Evolutionary conservation across 2,113 vertebrate species (phyloP).

Genomic region (Ibidorhyncha struthersii): DNA sequence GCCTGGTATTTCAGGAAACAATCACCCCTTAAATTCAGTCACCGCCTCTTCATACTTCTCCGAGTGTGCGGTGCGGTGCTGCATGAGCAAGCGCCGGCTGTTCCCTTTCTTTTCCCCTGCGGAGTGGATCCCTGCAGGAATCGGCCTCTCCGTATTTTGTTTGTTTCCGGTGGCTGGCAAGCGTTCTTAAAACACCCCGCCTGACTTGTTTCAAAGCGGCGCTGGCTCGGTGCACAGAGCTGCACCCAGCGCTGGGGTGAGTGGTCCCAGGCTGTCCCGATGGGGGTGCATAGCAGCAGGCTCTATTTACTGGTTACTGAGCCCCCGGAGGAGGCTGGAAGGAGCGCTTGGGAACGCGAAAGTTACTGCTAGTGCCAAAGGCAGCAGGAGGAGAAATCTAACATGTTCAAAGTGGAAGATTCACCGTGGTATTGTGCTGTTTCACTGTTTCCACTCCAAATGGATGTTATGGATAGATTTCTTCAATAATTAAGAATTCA

Average conservation of each 20-base stretch:
- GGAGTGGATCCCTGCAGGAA: background rate
- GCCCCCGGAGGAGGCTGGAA: background rate
- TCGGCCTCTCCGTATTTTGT: background rate
- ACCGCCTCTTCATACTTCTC: background rate
- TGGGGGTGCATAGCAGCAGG: background rate
- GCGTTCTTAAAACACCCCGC: background rate
- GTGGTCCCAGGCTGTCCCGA: background rate
- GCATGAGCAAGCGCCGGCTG: background rate
- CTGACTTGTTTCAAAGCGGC: fast-evolving
- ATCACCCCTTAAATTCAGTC: background rate
- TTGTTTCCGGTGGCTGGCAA: background rate
- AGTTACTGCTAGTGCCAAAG: background rate
- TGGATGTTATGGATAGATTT: background rate
- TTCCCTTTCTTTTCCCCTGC: background rate
- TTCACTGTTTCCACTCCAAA: background rate
- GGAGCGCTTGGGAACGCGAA: background rate
- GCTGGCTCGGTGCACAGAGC: background rate
- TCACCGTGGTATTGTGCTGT: background rate
- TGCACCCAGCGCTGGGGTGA: background rate
- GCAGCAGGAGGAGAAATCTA: background rate
- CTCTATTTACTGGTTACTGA: background rate
- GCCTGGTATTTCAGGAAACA: background rate
- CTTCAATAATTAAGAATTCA: background rate
- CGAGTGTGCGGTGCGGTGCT: fast-evolving
- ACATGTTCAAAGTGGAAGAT: background rate